Percentiles rank a stretch among this genome's conserved stretches.
phyloP scores from a whole-genome alignment of 2,113 vertebrate species.

The Cyanoderma ruficeps region DNA sequence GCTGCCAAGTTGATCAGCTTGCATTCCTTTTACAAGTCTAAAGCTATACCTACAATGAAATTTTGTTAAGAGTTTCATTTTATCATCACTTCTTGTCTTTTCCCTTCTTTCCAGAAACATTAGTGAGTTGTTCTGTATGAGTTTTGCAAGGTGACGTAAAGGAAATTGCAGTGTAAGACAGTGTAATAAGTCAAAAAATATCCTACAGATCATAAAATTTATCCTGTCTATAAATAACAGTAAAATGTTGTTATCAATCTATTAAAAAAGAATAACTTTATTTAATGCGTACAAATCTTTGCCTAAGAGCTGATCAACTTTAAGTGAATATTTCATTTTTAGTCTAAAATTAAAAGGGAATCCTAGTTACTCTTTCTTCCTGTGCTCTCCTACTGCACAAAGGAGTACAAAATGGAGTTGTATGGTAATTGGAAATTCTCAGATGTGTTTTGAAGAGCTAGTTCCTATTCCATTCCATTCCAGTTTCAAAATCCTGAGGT shows the following conservation, averaged over 20 bases:
- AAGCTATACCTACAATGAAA: background rate
- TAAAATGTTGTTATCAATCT: background rate
- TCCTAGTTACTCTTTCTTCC: background rate
- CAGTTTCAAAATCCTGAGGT: background rate
- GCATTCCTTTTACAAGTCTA: background rate
- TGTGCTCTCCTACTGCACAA: background rate
- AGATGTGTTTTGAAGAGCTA: background rate
- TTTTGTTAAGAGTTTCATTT: background rate
- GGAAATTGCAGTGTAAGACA: background rate
- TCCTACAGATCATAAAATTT: background rate
- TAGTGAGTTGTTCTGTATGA: background rate
- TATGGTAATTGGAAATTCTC: background rate
- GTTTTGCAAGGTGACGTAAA: background rate
- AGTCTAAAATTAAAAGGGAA: background rate
- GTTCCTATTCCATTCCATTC: background rate
- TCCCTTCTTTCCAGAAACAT: background rate
- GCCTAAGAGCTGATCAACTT: background rate
- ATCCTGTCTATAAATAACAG: background rate
- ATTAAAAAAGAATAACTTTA: background rate
- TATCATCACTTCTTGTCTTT: background rate
- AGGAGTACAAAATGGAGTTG: background rate
- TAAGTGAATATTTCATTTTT: background rate
- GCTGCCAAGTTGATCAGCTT: background rate
- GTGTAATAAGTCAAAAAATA: background rate
- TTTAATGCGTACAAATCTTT: background rate